These are phyloP conservation scores for Stenolophus ochropezus DNA, from an alignment of 2,888 invertebrate species.

Conservation along the genomic window DNA sequence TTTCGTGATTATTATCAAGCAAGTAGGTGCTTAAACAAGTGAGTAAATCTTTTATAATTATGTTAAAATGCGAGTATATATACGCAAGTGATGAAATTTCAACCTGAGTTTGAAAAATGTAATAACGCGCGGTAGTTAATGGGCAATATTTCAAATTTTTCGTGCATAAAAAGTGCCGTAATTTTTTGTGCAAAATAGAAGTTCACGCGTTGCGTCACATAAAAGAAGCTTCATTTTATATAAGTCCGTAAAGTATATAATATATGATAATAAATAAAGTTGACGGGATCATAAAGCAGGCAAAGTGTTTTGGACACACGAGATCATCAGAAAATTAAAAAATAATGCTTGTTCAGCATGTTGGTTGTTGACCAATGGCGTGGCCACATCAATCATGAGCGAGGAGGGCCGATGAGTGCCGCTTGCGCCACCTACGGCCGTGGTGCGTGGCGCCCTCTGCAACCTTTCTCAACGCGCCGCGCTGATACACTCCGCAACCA, in stretches of 20 bases:
- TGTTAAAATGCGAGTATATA: not conserved
- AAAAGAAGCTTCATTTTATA: constrained; percentile 28
- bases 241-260: constrained; percentile 35
- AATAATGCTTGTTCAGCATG: constrained; percentile 48
- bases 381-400: constrained; percentile 41
- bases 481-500: not conserved
- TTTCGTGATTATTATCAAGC: not conserved
- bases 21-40: not conserved
- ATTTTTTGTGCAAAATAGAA: not conserved
- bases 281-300: constrained; percentile 26
- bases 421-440: constrained; percentile 24
- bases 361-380: constrained; percentile 43
- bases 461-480: not conserved
- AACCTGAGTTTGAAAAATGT: not conserved
- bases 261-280: constrained; percentile 40
- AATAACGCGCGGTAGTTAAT: not conserved
- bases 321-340: constrained; percentile 56
- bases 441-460: not conserved
- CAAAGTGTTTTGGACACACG: constrained; percentile 28
- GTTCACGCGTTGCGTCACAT: not conserved
- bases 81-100: not conserved
- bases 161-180: not conserved
- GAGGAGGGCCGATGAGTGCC: constrained; percentile 3
- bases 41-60: not conserved
- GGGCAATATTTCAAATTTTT: not conserved